Evolutionary conservation across 2,888 invertebrate species (phyloP).

Genomic region (Eucriotettix oculatus): DNA sequence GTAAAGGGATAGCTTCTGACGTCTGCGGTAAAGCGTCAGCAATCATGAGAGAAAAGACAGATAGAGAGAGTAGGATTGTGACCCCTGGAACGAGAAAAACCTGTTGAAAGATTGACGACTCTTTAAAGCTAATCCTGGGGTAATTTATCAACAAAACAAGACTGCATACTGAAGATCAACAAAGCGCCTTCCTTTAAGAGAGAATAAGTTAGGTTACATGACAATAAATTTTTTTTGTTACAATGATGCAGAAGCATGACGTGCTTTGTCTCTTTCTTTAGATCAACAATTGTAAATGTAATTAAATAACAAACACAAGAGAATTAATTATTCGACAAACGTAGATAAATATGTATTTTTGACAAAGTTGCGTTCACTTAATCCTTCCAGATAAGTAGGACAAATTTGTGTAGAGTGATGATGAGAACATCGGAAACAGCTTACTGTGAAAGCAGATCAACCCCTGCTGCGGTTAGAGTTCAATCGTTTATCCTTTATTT

Average conservation of each 20-base stretch:
- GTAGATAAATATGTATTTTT: background rate
- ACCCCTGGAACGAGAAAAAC: conserved; percentile 24
- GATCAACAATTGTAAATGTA: too few species aligned
- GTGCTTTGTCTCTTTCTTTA: background rate
- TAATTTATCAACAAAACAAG: background rate
- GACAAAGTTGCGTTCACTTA: background rate
- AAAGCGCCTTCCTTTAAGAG: conserved; percentile 4
- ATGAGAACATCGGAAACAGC: background rate
- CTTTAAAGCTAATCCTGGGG: background rate
- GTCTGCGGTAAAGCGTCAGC: conserved; percentile 37
- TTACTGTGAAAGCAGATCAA: background rate
- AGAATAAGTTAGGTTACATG: background rate
- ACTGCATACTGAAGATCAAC: background rate
- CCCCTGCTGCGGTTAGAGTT: background rate
- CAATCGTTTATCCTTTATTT: background rate
- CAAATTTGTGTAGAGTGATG: background rate
- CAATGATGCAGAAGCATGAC: background rate
- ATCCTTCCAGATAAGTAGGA: background rate
- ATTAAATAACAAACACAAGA: too few species aligned
- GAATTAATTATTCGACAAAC: too few species aligned
- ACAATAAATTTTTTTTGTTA: background rate
- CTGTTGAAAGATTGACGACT: conserved; percentile 8
- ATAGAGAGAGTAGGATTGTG: conserved; percentile 32
- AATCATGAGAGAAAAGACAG: conserved; percentile 35
- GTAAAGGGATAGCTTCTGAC: conserved; percentile 36